Base-by-base conservation (phyloP, 1,140 invertebrate species). In the Theocolax elegans region DNA sequence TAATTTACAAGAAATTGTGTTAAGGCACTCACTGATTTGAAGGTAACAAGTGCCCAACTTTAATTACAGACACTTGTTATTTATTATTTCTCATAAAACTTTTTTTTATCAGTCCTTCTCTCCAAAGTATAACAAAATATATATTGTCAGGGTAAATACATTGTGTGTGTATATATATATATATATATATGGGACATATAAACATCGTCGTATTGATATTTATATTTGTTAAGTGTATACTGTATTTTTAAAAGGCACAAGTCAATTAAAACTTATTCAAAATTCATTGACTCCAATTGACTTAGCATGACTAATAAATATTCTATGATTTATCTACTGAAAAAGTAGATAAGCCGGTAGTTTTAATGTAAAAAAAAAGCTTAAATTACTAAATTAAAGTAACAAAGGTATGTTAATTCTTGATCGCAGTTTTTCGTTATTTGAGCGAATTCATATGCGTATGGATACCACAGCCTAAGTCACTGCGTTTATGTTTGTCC, bases 331-430 rank as follows among this genome's bases (percentile, higher is more conserved):
- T 23, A 38, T 21, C 17, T 60, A 58, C n/a, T 54, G 27, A 42
- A 21, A 68, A 69, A 60, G 12, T 68, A 60, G 46, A 62, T 54
- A 53, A 63, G 25, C 40, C 40, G n/a, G 17, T 19, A 64, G 60
- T 64, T n/a, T n/a, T 70, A 70, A 40, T 70, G 64, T 64, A 70
- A 70, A n/a, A n/a, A n/a, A n/a, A 56, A 70, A 63, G 58, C 67
- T 63, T 46, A 63, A 31, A 63, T 10, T 42, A 53, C 46, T 62
- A 53, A 15, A 21, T 60, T 44, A 15, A 59, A 35, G 40, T 58
- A 67, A 67, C 67, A 62, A 29, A 29, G 21, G n/a, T 60, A 59
- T 40, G 12, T 69, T 31, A 38, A 63, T 60, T 68, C 42, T 2
- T 13, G 12, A 31, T 62, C 17, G 29, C 21, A 40, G 40, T 63